These are phyloP conservation scores for Parazoanthus swiftii DNA, from an alignment of 92 coral and sea anemone species.

Conservation along the genomic window DNA sequence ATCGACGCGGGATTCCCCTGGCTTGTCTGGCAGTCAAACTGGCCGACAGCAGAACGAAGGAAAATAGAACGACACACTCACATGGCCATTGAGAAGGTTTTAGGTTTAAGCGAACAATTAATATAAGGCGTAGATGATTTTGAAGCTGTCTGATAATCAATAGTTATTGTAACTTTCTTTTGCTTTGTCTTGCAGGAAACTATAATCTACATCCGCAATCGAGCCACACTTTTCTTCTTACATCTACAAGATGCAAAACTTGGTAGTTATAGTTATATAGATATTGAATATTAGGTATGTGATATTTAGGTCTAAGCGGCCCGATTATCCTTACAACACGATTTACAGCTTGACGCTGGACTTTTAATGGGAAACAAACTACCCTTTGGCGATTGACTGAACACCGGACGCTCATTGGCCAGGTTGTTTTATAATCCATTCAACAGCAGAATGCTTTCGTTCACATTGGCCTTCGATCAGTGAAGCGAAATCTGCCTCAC, in stretches of 20 bases:
- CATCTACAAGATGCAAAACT: background rate
- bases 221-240: background rate
- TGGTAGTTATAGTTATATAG: background rate
- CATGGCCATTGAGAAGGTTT: no score
- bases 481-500: background rate
- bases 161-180: no score
- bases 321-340: background rate
- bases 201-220: background rate
- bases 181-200: background rate
- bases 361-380: background rate
- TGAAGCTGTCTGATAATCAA: no score
- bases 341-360: background rate
- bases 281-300: background rate
- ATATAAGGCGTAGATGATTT: no score
- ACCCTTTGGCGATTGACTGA: background rate
- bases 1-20: background rate
- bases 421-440: background rate
- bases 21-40: background rate
- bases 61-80: no score
- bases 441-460: background rate
- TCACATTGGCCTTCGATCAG: background rate
- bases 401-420: background rate
- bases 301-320: background rate
- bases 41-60: no score
- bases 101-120: no score